Base-by-base conservation (phyloP, 2,113 vertebrate genomes). In the Entomyzon cyanotis region DNA sequence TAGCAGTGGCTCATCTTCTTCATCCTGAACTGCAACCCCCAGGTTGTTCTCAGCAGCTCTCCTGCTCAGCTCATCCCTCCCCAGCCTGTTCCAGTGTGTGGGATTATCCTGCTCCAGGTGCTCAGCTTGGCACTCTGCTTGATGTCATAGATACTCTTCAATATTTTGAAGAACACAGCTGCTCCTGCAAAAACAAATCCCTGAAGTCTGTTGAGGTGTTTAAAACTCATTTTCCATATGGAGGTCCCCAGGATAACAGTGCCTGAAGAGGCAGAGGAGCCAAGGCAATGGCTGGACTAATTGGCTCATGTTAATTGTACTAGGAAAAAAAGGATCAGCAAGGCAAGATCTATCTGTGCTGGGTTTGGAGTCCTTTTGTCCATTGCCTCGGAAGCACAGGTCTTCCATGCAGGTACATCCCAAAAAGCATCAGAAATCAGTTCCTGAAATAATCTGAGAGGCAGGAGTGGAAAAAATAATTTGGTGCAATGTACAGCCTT, bases 361-460 rank as follows among this genome's bases (percentile, higher is more conserved):
- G 64, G 20, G n/a, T 75, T 95, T 91, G 82, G 67, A 93, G 28
- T 89, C 52, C 60, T 82, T 55, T 41, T 84, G 30, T 67, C 41
- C 87, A 87, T 88, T 95, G 89, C 92, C 76, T 95, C 84, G 84
- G 87, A 86, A 76, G 41, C 30, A 56, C 10, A 17, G 46, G 33
- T 70, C 46, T 90, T 70, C 73, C 27, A 22, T 33, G 55, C 9
- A 39, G 64, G 30, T 49, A 10, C 31, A 19, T 82, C 55, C 59
- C 18, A 70, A 67, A 75, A 74, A 60, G 25, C 22, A 18, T 93
- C 95, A 87, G 93, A 93, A 97, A 90, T 68, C 8, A 17, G 56
- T 82, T 97, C 87, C 84, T 35, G 33, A 97, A 97, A 97, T 97
- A 98, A 96, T 95, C 68, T n/a, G 18, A 85, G 67, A 42, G 88